Evolutionary conservation across 2,113 vertebrate species (phyloP).

Genomic region (Puffinus mauretanicus): DNA sequence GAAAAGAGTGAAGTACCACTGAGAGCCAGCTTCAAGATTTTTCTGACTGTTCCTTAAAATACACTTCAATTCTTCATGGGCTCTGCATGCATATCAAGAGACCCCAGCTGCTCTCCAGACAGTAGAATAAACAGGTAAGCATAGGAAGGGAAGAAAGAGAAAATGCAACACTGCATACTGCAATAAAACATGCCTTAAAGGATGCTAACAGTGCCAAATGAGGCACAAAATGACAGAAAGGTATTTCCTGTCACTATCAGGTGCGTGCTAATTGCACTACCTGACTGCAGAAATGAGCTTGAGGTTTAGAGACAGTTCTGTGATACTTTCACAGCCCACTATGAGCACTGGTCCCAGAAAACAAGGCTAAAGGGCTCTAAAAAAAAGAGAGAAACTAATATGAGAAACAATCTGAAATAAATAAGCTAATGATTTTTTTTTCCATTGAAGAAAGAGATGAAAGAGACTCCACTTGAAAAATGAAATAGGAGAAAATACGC

Average conservation of each 20-base stretch:
- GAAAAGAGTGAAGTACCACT: not conserved
- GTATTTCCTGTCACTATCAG: not conserved
- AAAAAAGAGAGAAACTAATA: not conserved
- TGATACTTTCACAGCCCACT: not conserved
- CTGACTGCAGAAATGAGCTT: not conserved
- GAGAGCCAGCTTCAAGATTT: not conserved
- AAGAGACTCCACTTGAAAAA: not conserved
- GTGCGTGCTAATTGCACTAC: not conserved
- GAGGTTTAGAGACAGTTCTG: not conserved
- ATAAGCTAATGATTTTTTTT: not conserved
- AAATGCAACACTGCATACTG: not conserved
- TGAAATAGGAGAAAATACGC: not conserved
- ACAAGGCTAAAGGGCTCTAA: not conserved
- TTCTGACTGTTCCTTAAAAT: not conserved
- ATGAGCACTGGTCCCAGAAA: not conserved
- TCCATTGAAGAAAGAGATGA: not conserved
- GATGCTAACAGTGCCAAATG: not conserved
- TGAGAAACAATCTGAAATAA: not conserved
- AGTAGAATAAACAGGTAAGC: not conserved
- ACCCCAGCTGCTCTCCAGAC: not conserved
- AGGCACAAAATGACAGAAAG: not conserved
- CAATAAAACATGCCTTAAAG: not conserved
- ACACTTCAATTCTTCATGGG: not conserved
- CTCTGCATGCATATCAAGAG: not conserved
- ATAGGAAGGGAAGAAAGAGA: not conserved